Base-by-base conservation (phyloP, 2,888 invertebrate species). In the Pyrrhosoma nymphula region DNA sequence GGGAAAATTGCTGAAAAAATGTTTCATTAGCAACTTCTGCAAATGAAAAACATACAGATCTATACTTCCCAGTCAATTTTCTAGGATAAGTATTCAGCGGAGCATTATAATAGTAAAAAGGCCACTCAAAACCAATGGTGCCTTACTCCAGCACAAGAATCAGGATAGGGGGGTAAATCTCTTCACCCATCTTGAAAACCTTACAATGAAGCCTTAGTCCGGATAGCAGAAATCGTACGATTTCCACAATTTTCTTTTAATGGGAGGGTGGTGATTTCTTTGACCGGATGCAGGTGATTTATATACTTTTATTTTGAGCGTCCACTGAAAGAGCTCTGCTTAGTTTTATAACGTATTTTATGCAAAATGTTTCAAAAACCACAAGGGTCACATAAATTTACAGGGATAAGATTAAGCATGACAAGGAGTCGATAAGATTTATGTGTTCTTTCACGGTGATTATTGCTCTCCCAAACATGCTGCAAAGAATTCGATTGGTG, bases 391-490 rank as follows among this genome's bases (percentile, higher is more conserved):
- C 23, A 69, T 69, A 69, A 69, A 69, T 69, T 69, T 69, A 69
- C 26, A 69, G 23, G 69, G 69, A 69, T 69, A 69, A 69, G 69
- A 69, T 69, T 69, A n/a, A 69, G 69, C 69, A 26, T 69, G 69
- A 69, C 69, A 69, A 69, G 26, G 26, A 69, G 10, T 26, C 69
- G 69, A 69, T 69, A 69, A n/a, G 69, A 69, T 69, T 69, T 69
- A 69, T 69, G 69, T 69, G 69, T n/a, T 69, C 26, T 69, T 69
- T 69, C 69, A 69, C 69, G 69, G 69, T 69, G 69, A 69, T 69
- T 69, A 69, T n/a, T 69, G 69, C 0, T 69, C 12, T n/a, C 69
- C 69, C n/a, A 10, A 69, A 20, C 26, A 69, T 69, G 26, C 69
- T 69, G 10, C 69, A 8, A n/a, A 69, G n/a, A 69, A 69, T 69